Evolutionary conservation across 2,113 vertebrate genomes (phyloP), one percentile per base, ranked within the genome.

Genomic region (Mugil cephalus): DNA sequence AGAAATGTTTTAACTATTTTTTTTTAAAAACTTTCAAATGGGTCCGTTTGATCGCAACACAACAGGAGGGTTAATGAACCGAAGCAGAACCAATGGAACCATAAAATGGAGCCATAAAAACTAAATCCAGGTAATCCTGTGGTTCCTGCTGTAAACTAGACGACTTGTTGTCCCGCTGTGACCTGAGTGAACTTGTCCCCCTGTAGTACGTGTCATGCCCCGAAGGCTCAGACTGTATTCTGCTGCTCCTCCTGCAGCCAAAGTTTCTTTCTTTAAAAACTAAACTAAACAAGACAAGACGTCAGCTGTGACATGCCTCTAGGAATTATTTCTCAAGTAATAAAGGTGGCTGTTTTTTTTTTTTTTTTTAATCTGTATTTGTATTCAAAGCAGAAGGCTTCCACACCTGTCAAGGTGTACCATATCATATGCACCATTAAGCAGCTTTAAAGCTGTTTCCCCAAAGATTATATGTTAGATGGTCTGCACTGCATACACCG

Each of bases 381-480:
- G 61, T 51, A 50, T 68, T 62, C 45, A 68, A 13, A 53, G 36
- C 35, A 17, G 46, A 47, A 52, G 30, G 6, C 12, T 13, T 64
- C 65, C 34, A n/a, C 15, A 1, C 12, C 19, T 17, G 55, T 48
- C 71, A 72, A 81, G 40, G 71, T 54, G 17, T 51, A 21, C n/a
- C n/a, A n/a, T n/a, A 34, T 74, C 58, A 58, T 13, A 59, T 51
- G 13, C 48, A 56, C 59, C 71, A 65, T 80, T 70, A 75, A 64
- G 46, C 35, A 58, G 48, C 68, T 45, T 63, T 56, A 56, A 73
- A 64, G 11, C n/a, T 68, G 18, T 55, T 65, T 55, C 24, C 14
- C 56, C 51, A 39, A 14, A 47, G 35, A 43, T 58, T 58, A 35
- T 24, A 19, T 47, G 50, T 59, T 35, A 59, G 34, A 71, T 72